Conservation (phyloP, 2,888 invertebrate genomes). For the Selenia dentaria region DNA sequence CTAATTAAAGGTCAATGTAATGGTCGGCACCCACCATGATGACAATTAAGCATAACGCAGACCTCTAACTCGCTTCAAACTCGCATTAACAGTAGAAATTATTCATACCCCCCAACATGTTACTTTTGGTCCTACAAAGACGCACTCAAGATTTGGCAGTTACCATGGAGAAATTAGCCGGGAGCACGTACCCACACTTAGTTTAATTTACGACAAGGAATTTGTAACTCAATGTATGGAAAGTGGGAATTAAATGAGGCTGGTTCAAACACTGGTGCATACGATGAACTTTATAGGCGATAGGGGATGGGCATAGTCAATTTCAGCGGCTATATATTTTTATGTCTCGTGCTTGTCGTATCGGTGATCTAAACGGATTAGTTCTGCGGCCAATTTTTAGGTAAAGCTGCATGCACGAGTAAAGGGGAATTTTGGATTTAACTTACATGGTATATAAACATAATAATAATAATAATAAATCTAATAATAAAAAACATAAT, state of each 20-base stretch:
- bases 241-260: constrained; percentile 13
- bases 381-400: constrained; percentile 18
- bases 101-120: constrained; percentile 33
- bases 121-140: constrained; percentile 34
- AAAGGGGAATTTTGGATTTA: constrained; percentile 1
- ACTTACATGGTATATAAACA: background rate
- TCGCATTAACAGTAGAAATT: constrained; percentile 34
- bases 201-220: constrained; percentile 18
- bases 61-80: constrained; percentile 29
- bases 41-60: constrained; percentile 27
- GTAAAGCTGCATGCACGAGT: background rate
- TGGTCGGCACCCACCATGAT: constrained; percentile 9
- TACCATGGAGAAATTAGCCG: constrained; percentile 26
- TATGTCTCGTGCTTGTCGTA: constrained; percentile 31
- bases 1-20: constrained; percentile 15
- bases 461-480: no score
- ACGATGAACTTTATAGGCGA: constrained; percentile 6
- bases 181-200: constrained; percentile 21
- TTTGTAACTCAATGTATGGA: constrained; percentile 17
- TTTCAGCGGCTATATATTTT: constrained; percentile 32
- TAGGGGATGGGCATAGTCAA: constrained; percentile 13
- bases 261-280: constrained; percentile 24
- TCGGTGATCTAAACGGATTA: constrained; percentile 22
- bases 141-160: constrained; percentile 34
- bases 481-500: no score